Percentiles rank a stretch among this genome's conserved stretches.
These are phyloP conservation scores for Apodemus agrarius DNA, from an alignment of 2,797 vertebrate genomes.

Conservation along the genomic window DNA sequence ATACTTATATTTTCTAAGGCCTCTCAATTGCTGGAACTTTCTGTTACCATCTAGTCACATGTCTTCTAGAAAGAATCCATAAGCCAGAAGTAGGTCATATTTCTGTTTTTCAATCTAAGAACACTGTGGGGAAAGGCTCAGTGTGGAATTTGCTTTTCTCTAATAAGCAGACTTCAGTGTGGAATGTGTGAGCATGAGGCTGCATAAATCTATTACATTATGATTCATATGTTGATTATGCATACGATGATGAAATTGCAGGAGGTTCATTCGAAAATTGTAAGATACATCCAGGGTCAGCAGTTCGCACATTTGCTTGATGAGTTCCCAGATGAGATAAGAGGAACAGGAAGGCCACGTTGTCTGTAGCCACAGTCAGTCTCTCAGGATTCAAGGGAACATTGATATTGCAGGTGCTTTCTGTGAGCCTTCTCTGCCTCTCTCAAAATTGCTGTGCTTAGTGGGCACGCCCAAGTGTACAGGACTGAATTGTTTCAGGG, in stretches of 20 bases:
- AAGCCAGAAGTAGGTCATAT: background rate
- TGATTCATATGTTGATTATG: background rate
- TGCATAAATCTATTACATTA: background rate
- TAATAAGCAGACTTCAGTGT: background rate
- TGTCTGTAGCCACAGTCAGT: background rate
- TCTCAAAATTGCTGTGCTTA: background rate
- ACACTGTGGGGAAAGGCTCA: background rate
- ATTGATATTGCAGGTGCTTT: background rate
- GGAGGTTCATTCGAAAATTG: background rate
- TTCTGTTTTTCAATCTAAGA: background rate
- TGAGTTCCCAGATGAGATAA: background rate
- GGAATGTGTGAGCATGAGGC: background rate
- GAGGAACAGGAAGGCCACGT: background rate
- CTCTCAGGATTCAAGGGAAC: accelerated
- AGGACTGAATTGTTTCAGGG: background rate
- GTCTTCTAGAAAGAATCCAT: background rate
- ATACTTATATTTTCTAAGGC: background rate
- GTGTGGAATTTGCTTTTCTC: background rate
- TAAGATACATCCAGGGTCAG: background rate
- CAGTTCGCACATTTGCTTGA: background rate
- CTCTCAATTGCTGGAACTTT: conserved; percentile 3
- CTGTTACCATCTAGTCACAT: background rate
- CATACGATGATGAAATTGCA: background rate
- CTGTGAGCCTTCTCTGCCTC: background rate
- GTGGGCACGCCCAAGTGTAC: background rate